These are phyloP conservation scores for Dryobotodes eremita DNA, from an alignment of 2,888 invertebrate species.

Conservation along the genomic window DNA sequence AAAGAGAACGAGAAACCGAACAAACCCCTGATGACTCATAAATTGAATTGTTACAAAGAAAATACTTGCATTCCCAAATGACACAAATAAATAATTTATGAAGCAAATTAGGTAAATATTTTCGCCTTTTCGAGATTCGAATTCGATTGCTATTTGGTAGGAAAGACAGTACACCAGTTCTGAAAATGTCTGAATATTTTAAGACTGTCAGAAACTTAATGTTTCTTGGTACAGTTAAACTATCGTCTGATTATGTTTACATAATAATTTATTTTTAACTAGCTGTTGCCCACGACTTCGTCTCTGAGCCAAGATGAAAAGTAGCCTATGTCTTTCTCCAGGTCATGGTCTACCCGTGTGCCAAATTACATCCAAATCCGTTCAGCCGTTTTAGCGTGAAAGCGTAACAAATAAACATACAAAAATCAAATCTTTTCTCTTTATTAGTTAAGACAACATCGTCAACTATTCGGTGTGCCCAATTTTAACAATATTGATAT, in stretches of 20 bases:
- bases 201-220: not conserved
- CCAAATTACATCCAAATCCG: no score
- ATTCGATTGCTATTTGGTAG: slow-evolving; percentile 51
- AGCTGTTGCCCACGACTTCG: no score
- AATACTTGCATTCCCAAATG: slow-evolving; percentile 62
- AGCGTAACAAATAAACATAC: no score
- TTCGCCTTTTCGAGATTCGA: slow-evolving; percentile 66
- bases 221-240: not conserved
- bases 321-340: no score
- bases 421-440: no score
- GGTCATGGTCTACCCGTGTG: no score
- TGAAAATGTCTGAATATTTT: not conserved
- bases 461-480: not conserved
- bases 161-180: slow-evolving; percentile 54
- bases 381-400: no score
- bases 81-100: slow-evolving; percentile 72
- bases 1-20: slow-evolving; percentile 40
- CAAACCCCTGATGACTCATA: slow-evolving; percentile 40
- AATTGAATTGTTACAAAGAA: slow-evolving; percentile 59
- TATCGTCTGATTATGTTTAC: not conserved
- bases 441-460: not conserved
- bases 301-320: no score
- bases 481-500: not conserved
- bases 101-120: slow-evolving; percentile 77
- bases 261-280: no score